A percentile compares a stretch with the other conserved stretches of the same genome.
Evolutionary conservation across 2,888 invertebrate species (phyloP).

Genomic region (Chrysodeixis includens): DNA sequence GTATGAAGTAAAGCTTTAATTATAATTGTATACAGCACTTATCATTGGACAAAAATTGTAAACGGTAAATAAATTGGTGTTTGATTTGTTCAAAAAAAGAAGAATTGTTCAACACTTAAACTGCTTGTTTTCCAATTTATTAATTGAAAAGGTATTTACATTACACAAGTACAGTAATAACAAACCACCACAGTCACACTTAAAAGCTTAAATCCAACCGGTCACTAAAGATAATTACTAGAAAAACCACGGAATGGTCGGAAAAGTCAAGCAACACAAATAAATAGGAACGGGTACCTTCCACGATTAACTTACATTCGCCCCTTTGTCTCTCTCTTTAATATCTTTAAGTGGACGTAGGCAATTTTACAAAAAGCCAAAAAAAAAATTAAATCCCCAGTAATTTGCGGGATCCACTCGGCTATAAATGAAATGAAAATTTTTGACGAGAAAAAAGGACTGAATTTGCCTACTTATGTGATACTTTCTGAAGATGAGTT

Average conservation of each 20-base stretch:
- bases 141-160: constrained; percentile 14
- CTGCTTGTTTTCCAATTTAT: constrained; percentile 19
- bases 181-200: constrained; percentile 17
- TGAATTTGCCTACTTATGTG: constrained; percentile 62
- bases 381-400: constrained; percentile 74
- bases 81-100: constrained; percentile 6
- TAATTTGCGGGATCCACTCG: constrained; percentile 83
- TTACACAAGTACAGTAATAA: constrained; percentile 12
- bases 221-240: constrained; percentile 48
- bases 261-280: constrained; percentile 48
- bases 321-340: constrained; percentile 80
- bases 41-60: neutral
- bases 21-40: too few species aligned
- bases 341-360: constrained; percentile 86
- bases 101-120: constrained; percentile 28
- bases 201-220: constrained; percentile 38
- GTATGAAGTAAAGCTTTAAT: too few species aligned
- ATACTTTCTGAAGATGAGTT: constrained; percentile 60
- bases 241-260: constrained; percentile 25
- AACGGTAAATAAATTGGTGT: neutral
- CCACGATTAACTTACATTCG: constrained; percentile 74
- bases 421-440: constrained; percentile 84
- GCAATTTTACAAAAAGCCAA: constrained; percentile 85
- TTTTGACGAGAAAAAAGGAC: constrained; percentile 76
- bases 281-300: constrained; percentile 60